Evolutionary conservation across 2,113 vertebrate genomes (phyloP).

Genomic region (Ptilonorhynchus violaceus): DNA sequence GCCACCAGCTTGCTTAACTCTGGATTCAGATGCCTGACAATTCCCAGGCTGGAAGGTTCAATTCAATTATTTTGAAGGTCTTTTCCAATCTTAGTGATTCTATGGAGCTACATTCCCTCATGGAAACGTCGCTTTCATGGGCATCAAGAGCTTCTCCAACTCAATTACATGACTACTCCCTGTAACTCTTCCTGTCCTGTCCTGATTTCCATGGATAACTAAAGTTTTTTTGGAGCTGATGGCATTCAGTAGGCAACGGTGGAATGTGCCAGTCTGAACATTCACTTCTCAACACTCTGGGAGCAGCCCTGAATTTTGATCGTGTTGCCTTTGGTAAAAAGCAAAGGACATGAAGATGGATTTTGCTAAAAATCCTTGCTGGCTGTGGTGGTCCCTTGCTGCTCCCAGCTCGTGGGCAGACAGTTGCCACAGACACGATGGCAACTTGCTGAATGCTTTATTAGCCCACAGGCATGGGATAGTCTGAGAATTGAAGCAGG

Average conservation of each 20-base stretch:
- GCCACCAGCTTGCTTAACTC: not conserved
- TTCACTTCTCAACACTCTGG: not conserved
- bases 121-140: not conserved
- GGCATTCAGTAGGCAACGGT: not conserved
- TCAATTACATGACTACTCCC: not conserved
- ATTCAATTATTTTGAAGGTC: no score
- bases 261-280: not conserved
- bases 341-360: not conserved
- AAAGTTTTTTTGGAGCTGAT: not conserved
- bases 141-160: not conserved
- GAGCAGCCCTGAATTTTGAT: not conserved
- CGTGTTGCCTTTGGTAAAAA: not conserved
- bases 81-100: not conserved
- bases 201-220: not conserved
- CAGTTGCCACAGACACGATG: not conserved
- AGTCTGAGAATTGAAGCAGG: not conserved
- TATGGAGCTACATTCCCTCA: not conserved
- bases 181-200: not conserved
- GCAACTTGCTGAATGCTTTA: constrained; percentile 17
- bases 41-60: not conserved
- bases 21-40: not conserved
- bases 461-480: not conserved
- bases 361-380: not conserved
- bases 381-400: not conserved
- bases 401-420: not conserved